Base-by-base conservation (phyloP, 2,888 invertebrate species). In the Bellardia pandia region DNA sequence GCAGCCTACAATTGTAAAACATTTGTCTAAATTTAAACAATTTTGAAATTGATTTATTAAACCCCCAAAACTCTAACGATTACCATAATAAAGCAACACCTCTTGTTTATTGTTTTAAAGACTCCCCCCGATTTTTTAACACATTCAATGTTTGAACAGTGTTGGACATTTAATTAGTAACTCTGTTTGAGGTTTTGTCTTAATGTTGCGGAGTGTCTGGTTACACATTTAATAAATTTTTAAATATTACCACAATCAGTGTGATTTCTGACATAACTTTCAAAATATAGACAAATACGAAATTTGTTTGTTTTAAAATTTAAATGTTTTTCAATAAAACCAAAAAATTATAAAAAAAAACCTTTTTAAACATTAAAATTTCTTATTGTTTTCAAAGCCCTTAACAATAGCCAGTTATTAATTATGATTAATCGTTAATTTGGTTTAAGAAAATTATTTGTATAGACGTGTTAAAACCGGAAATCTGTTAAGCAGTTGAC, bases 21-120 rank as follows among this genome's bases (percentile, higher is more conserved):
- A 72, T 60, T 62, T 81, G 56, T 71, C 53, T 33, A 33, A 33
- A 33, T 33, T 14, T 48, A 16, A 79, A 62, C 7, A 69, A 16
- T 48, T 78, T 68, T 23, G 7, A 66, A 75, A 51, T 23, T 68
- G 74, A 81, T 81, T 75, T 81, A 81, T 75, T 33, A 16, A 14
- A 23, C 23, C 23, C 23, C 23, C 23, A 23, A 23, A 23, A 23
- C 23, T 23, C 9, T 11, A 14, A 4, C 37, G 3, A 82, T 85
- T 82, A 75, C 40, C 80, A 87, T 85, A 78, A 87, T 42, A 85
- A 87, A 87, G 75, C 87, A 78, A 82, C 87, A 85, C 77, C 78
- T 82, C 71, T 81, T 72, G 7, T 53, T 3, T 33, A 33, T 83
- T 71, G 16, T 77, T 45, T 76, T 40, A 40, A 4, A 42, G 42